phyloP scores from a whole-genome alignment of 2,888 invertebrate species.

The Philonicus albiceps region DNA sequence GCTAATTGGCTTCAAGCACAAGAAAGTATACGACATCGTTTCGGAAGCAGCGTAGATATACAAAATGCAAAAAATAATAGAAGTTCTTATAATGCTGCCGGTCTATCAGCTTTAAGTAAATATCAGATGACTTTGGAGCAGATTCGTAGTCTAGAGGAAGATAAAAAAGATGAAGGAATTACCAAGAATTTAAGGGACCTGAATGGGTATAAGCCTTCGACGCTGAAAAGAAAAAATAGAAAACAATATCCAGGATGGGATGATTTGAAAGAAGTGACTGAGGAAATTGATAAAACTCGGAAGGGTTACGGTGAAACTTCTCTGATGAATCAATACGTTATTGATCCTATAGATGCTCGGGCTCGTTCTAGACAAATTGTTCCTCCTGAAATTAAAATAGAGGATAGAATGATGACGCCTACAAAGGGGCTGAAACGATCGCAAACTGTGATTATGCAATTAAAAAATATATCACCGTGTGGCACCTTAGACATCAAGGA shows the following conservation, averaged over 20 bases:
- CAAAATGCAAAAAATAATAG: neutral
- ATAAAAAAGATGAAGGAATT: conserved; percentile 57
- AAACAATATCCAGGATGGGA: conserved; percentile 70
- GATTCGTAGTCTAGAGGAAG: conserved; percentile 66
- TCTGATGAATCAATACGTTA: conserved; percentile 55
- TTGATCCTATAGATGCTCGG: conserved; percentile 56
- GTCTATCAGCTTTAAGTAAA: conserved; percentile 66
- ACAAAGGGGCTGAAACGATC: conserved; percentile 57
- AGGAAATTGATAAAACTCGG: conserved; percentile 46
- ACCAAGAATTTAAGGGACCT: conserved; percentile 70
- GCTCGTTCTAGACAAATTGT: conserved; percentile 57
- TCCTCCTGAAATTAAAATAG: conserved; percentile 48
- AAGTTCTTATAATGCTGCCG: conserved; percentile 51
- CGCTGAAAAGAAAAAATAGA: conserved; percentile 67
- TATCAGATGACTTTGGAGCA: conserved; percentile 68
- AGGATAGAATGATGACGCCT: conserved; percentile 50
- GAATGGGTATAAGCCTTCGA: conserved; percentile 71
- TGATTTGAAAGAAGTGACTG: conserved; percentile 56
- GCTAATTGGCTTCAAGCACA: conserved; percentile 85
- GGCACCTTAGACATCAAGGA: conserved; percentile 54
- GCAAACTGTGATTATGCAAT: conserved; percentile 59
- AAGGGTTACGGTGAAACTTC: neutral
- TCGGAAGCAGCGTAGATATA: conserved; percentile 31
- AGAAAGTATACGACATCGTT: conserved; percentile 50
- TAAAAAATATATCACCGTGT: conserved; percentile 49